Evolutionary conservation across 2,888 invertebrate species (phyloP).

Genomic region (Drosophila nigricruria): DNA sequence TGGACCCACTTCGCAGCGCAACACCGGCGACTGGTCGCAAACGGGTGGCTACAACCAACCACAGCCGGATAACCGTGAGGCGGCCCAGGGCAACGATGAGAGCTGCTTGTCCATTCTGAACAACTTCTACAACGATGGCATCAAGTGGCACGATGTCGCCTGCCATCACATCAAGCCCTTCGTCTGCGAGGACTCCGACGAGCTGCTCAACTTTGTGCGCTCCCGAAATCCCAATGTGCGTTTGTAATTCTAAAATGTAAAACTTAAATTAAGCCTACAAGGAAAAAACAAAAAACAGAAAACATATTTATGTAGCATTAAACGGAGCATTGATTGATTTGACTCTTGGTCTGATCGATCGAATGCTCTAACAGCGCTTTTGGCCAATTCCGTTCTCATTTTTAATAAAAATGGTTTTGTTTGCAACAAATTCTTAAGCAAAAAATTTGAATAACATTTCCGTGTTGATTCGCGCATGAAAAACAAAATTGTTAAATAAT

Average conservation of each 20-base stretch:
- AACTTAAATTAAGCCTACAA: conserved; percentile 46
- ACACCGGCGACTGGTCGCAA: conserved; percentile 95
- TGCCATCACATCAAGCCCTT: conserved; percentile 94
- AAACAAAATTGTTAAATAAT: conserved; percentile 80
- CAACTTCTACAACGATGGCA: conserved; percentile 95
- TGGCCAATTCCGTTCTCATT: conserved; percentile 53
- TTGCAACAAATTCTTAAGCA: conserved; percentile 57
- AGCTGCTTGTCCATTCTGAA: conserved; percentile 95
- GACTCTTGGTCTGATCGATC: conserved; percentile 38
- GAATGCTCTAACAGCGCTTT: conserved; percentile 57
- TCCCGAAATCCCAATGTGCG: conserved; percentile 95
- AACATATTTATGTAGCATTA: conserved; percentile 77
- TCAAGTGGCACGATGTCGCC: conserved; percentile 95
- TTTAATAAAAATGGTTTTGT: conserved; percentile 41
- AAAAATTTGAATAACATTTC: conserved; percentile 66
- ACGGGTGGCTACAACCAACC: conserved; percentile 95
- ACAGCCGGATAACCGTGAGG: conserved; percentile 96
- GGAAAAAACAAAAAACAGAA: conserved; percentile 32
- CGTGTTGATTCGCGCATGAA: conserved; percentile 59
- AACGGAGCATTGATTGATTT: conserved; percentile 60
- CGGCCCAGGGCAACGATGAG: conserved; percentile 96
- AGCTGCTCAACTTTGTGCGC: conserved; percentile 94
- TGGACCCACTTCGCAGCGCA: conserved; percentile 94
- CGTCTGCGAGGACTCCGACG: conserved; percentile 96
- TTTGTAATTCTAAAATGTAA: conserved; percentile 60